Evolutionary conservation across 2,113 vertebrate genomes (phyloP).

Genomic region (Leptobrachium leishanense): DNA sequence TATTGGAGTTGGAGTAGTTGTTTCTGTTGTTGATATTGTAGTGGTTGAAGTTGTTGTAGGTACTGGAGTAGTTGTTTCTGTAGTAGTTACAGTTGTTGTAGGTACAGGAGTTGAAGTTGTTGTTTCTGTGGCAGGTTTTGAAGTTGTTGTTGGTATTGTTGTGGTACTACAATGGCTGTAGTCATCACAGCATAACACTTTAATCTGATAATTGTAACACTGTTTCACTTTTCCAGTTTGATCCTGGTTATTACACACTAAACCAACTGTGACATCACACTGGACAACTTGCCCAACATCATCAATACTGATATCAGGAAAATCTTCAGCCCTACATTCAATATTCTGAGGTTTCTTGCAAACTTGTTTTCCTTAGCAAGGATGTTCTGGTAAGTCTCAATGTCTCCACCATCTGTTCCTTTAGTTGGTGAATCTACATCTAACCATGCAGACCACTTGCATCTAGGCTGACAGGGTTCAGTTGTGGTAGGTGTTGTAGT

Average conservation of each 20-base stretch:
- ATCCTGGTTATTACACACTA: slow-evolving; percentile 64
- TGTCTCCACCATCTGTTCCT: slow-evolving; percentile 25
- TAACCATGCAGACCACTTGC: slow-evolving; percentile 26
- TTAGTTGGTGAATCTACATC: slow-evolving; percentile 19
- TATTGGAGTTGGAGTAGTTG: background rate
- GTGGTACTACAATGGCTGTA: slow-evolving; percentile 26
- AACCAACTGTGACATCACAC: slow-evolving; percentile 55
- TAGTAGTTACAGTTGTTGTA: background rate
- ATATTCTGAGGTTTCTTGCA: slow-evolving; percentile 59
- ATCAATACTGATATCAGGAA: slow-evolving; percentile 41
- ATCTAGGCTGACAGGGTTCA: slow-evolving; percentile 1
- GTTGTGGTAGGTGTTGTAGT: background rate
- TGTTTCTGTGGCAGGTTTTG: accelerated
- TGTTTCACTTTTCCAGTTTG: slow-evolving; percentile 57
- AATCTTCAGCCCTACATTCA: slow-evolving; percentile 60
- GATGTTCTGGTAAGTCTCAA: background rate
- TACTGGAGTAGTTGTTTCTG: slow-evolving; percentile 55
- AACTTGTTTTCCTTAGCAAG: background rate
- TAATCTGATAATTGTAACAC: slow-evolving; percentile 65
- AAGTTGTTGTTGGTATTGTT: background rate
- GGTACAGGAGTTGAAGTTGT: too few relatives aligned
- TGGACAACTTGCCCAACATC: slow-evolving; percentile 59
- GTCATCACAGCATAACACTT: slow-evolving; percentile 62
- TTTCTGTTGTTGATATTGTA: background rate
- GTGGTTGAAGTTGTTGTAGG: accelerated